Evolutionary conservation across 2,113 vertebrate genomes (phyloP).

Genomic region (Lipotes vexillifer): DNA sequence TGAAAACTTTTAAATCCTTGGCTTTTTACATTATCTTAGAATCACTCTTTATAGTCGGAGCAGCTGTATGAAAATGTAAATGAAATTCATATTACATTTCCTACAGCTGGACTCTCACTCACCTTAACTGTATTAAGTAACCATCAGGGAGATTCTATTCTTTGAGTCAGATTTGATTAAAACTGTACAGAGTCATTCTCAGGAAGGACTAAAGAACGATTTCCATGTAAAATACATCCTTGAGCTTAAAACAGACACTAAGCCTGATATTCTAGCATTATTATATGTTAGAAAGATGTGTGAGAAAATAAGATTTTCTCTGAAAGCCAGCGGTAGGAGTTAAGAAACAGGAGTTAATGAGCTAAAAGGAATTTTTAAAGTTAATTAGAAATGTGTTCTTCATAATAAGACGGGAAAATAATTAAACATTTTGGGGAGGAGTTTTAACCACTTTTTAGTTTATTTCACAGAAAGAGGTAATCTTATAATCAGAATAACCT

Average conservation of each 20-base stretch:
- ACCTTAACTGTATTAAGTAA: not conserved
- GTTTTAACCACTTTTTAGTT: not conserved
- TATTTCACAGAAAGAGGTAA: not conserved
- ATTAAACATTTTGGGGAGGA: not conserved
- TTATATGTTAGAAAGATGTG: not conserved
- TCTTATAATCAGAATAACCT: not conserved
- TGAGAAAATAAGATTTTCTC: slow-evolving; percentile 3
- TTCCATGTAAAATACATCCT: slow-evolving; percentile 35
- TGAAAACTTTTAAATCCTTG: not conserved
- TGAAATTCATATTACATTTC: slow-evolving; percentile 27
- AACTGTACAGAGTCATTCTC: not conserved
- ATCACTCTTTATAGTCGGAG: not conserved
- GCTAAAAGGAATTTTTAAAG: not conserved
- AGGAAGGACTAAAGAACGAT: not conserved
- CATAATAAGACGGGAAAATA: not conserved
- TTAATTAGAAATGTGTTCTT: slow-evolving; percentile 5
- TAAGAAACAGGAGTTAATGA: not conserved
- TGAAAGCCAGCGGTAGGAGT: not conserved
- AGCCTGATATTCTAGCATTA: not conserved
- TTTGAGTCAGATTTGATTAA: slow-evolving; percentile 46
- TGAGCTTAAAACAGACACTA: slow-evolving; percentile 16
- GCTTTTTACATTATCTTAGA: not conserved
- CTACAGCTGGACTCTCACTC: not conserved
- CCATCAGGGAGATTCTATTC: not conserved
- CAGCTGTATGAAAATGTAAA: slow-evolving; percentile 17